A percentile compares a stretch with the other conserved stretches of the same genome.
Evolutionary conservation across 2,888 invertebrate species (phyloP).

Genomic region (Julus scandinavius): DNA sequence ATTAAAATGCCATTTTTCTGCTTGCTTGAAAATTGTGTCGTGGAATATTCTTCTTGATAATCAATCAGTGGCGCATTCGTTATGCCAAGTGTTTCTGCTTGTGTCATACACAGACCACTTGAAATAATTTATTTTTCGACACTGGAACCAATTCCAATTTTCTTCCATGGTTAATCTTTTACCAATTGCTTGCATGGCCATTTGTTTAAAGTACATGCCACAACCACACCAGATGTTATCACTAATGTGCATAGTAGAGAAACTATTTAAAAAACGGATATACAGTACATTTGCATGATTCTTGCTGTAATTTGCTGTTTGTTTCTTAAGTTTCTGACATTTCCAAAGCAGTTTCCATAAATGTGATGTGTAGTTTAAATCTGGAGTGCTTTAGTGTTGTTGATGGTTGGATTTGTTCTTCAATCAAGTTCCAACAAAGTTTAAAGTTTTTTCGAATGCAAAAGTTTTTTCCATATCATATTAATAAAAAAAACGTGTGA

Average conservation of each 20-base stretch:
- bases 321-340: too few species aligned
- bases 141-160: not conserved
- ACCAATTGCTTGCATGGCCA: not conserved
- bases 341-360: too few species aligned
- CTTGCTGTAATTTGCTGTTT: too few species aligned
- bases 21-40: not conserved
- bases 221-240: too few species aligned
- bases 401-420: too few species aligned
- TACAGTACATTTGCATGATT: not conserved
- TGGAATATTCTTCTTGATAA: not conserved
- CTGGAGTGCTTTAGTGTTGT: too few species aligned
- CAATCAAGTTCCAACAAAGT: too few species aligned
- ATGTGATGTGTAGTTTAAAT: too few species aligned
- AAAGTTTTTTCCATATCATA: too few species aligned
- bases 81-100: not conserved
- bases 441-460: too few species aligned
- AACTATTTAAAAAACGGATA: not conserved
- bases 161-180: not conserved
- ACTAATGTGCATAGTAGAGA: too few species aligned
- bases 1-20: conserved; percentile 50
- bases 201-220: not conserved
- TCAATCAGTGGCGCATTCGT: not conserved
- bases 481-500: too few species aligned
- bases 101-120: not conserved
- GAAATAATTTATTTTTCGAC: not conserved